Evolutionary conservation across 2,888 invertebrate species (phyloP).

Genomic region (Apamea crenata): DNA sequence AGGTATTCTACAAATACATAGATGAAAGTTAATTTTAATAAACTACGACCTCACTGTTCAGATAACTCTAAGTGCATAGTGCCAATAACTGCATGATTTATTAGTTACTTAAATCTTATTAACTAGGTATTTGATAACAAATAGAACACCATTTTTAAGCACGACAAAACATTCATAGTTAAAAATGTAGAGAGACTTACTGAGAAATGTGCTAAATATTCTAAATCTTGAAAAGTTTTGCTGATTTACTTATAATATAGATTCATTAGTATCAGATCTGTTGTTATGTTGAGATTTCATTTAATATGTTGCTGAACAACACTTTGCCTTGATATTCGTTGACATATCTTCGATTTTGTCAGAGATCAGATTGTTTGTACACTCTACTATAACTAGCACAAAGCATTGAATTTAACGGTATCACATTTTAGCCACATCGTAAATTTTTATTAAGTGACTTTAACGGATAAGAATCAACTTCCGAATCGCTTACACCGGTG

Average conservation of each 20-base stretch:
- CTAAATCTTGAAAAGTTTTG: slow-evolving; percentile 86
- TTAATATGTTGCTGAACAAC: slow-evolving; percentile 74
- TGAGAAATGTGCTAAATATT: slow-evolving; percentile 91
- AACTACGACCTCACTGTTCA: slow-evolving; percentile 73
- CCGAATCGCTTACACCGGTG: slow-evolving; percentile 82
- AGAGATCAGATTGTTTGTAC: slow-evolving; percentile 83
- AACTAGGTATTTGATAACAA: slow-evolving; percentile 91
- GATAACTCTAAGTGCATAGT: slow-evolving; percentile 81
- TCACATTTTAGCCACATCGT: slow-evolving; percentile 86
- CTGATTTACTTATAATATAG: slow-evolving; percentile 82
- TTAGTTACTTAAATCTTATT: slow-evolving; percentile 89
- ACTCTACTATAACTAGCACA: slow-evolving; percentile 85
- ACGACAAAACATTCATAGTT: slow-evolving; percentile 91
- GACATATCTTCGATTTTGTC: slow-evolving; percentile 87
- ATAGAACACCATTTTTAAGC: slow-evolving; percentile 91
- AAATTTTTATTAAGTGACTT: slow-evolving; percentile 76
- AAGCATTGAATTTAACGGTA: slow-evolving; percentile 86
- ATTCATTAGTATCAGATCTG: slow-evolving; percentile 88
- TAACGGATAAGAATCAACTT: slow-evolving; percentile 79
- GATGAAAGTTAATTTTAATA: slow-evolving; percentile 71
- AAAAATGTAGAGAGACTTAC: slow-evolving; percentile 91
- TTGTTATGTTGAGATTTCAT: slow-evolving; percentile 82
- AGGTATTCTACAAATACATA: slow-evolving; percentile 69
- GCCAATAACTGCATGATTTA: slow-evolving; percentile 90
- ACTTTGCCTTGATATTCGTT: slow-evolving; percentile 83